phyloP scores from a whole-genome alignment of 92 coral and sea anemone genomes.

The Virgularia gustaviana region DNA sequence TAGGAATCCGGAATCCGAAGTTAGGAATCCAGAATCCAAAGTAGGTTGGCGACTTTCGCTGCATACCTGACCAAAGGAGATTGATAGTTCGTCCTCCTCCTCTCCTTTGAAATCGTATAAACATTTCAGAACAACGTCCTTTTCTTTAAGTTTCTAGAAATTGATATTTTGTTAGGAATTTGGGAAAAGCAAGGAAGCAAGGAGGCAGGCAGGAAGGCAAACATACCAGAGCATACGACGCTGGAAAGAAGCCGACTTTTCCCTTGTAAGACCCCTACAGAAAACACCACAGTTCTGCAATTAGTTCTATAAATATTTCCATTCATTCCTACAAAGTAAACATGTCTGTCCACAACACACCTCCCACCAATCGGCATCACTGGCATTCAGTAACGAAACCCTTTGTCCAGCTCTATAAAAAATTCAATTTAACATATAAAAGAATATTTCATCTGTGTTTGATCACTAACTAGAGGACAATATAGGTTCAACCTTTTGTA shows the following conservation, averaged over 20 bases:
- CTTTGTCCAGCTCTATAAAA: conserved; percentile 77
- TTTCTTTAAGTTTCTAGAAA: conserved; percentile 55
- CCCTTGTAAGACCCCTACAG: conserved; percentile 74
- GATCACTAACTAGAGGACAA: too few relatives aligned
- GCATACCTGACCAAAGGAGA: conserved; percentile 81
- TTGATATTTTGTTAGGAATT: background rate
- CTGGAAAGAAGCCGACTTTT: conserved; percentile 82
- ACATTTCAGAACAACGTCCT: conserved; percentile 74
- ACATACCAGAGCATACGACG: conserved; percentile 84
- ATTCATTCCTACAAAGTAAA: too few relatives aligned
- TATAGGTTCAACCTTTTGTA: too few relatives aligned
- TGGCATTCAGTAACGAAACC: conserved; percentile 63
- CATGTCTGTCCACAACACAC: conserved; percentile 18
- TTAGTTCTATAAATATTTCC: too few relatives aligned
- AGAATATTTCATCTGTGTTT: background rate
- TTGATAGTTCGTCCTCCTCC: conserved; percentile 83
- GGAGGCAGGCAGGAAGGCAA: background rate
- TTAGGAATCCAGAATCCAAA: too few relatives aligned
- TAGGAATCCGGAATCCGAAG: too few relatives aligned
- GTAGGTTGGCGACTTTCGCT: background rate
- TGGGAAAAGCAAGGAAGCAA: background rate
- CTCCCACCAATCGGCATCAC: conserved; percentile 96
- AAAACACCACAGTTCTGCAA: too few relatives aligned
- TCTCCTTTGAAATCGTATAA: conserved; percentile 86
- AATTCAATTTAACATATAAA: background rate